phyloP scores from a whole-genome alignment of 2,113 vertebrate species.

The Macrotis lagotis region DNA sequence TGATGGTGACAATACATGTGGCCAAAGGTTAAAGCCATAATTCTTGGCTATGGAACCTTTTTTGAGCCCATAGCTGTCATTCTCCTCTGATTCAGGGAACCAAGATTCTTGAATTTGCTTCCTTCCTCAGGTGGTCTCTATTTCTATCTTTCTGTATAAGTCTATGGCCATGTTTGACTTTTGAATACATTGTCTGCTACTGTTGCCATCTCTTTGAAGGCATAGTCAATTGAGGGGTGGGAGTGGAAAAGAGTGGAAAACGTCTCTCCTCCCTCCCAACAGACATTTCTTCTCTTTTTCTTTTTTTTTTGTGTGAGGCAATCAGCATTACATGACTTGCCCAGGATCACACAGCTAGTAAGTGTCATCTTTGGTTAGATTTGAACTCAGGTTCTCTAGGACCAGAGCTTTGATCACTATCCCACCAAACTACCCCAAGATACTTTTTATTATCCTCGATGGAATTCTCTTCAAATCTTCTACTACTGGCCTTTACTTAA shows the following conservation, averaged over 20 bases:
- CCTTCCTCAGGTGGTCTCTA: background rate
- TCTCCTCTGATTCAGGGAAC: too few species aligned
- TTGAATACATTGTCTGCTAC: background rate
- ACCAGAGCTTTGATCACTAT: too few species aligned
- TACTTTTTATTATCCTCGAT: background rate
- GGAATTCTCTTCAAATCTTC: background rate
- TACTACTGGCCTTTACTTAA: background rate
- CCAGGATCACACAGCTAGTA: too few species aligned
- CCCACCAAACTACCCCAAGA: too few species aligned
- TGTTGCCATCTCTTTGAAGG: too few species aligned
- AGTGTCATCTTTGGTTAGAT: too few species aligned
- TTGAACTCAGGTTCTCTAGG: too few species aligned
- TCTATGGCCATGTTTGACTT: background rate
- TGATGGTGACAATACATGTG: background rate
- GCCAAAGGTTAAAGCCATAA: background rate
- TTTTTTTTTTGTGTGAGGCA: too few species aligned
- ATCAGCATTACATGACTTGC: too few species aligned
- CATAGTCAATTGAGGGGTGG: background rate
- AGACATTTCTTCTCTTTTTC: background rate
- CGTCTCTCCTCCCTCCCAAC: background rate
- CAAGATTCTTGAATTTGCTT: background rate
- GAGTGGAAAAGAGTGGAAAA: background rate
- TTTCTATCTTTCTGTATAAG: background rate
- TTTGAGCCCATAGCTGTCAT: too few species aligned
- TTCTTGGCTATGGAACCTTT: too few species aligned